Evolutionary conservation across 2,888 invertebrate genomes (phyloP).

Genomic region (Drosophila percnosoma): DNA sequence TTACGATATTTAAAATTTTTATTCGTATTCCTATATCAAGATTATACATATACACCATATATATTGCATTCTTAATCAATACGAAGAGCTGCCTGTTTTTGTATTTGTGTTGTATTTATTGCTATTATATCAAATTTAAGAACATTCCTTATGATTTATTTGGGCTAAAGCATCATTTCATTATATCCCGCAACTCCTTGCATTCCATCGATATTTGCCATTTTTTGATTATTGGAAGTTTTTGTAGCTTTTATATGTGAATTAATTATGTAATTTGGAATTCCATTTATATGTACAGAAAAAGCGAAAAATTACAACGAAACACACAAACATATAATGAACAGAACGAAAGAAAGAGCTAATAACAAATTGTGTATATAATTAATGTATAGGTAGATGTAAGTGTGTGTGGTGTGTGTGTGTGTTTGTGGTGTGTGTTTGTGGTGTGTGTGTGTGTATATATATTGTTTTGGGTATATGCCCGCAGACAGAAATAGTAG

Average conservation of each 20-base stretch:
- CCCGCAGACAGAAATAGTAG: constrained; percentile 48
- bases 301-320: constrained; percentile 40
- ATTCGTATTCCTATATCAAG: not conserved
- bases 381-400: constrained; percentile 52
- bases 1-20: not conserved
- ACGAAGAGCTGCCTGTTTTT: constrained; percentile 3
- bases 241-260: constrained; percentile 38
- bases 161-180: constrained; percentile 23
- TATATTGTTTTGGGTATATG: constrained; percentile 4
- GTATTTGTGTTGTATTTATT: constrained; percentile 4
- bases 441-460: constrained; percentile 42
- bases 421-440: constrained; percentile 34
- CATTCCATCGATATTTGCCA: constrained; percentile 1
- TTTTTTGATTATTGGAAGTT: constrained; percentile 24
- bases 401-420: constrained; percentile 45
- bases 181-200: not conserved
- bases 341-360: constrained; percentile 44
- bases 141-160: constrained; percentile 14
- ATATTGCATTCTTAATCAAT: constrained; percentile 10
- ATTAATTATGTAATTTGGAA: constrained; percentile 36
- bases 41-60: constrained; percentile 2
- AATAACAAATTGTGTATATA: constrained; percentile 74
- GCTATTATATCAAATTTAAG: constrained; percentile 14
- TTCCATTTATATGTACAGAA: constrained; percentile 67
- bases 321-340: constrained; percentile 32